A percentile compares a stretch with the other conserved stretches of the same genome.
phyloP scores from a whole-genome alignment of 2,797 vertebrate species.

The Chiloscyllium punctatum region DNA sequence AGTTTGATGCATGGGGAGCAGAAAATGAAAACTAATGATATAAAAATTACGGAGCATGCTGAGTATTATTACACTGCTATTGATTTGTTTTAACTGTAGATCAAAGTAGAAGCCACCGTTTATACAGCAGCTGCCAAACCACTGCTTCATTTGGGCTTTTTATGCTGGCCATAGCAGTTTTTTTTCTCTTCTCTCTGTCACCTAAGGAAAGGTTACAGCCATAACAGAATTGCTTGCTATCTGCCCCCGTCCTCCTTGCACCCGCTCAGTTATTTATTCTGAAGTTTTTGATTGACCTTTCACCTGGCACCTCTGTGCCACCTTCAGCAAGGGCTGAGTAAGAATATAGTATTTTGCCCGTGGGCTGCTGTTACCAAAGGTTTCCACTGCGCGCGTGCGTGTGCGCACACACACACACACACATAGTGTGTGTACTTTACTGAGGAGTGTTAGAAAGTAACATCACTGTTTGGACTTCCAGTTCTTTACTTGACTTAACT shows the following conservation, averaged over 20 bases:
- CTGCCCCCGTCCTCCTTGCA: background rate
- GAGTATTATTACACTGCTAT: constrained; percentile 91
- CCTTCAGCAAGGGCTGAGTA: constrained; percentile 18
- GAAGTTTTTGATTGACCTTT: constrained; percentile 41
- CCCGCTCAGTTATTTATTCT: constrained; percentile 28
- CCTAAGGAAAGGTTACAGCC: constrained; percentile 23
- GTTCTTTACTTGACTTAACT: background rate
- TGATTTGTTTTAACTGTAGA: constrained; percentile 97
- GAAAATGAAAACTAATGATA: constrained; percentile 89
- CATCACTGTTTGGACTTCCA: background rate
- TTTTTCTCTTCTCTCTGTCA: background rate
- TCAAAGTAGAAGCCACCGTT: constrained; percentile 69
- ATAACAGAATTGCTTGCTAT: constrained; percentile 10
- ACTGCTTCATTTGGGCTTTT: constrained; percentile 55
- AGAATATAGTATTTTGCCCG: constrained; percentile 40
- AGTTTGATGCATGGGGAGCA: constrained; percentile 79
- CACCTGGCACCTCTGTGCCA: constrained; percentile 41
- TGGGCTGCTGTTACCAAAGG: background rate
- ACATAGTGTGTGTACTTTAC: background rate
- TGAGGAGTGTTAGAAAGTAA: background rate
- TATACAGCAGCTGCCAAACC: constrained; percentile 54
- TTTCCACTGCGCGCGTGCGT: no score
- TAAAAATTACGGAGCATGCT: constrained; percentile 96
- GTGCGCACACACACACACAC: background rate
- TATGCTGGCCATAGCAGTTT: constrained; percentile 33